These are phyloP conservation scores for Gallirallus australis DNA, from an alignment of 2,797 vertebrate genomes.

Conservation along the genomic window DNA sequence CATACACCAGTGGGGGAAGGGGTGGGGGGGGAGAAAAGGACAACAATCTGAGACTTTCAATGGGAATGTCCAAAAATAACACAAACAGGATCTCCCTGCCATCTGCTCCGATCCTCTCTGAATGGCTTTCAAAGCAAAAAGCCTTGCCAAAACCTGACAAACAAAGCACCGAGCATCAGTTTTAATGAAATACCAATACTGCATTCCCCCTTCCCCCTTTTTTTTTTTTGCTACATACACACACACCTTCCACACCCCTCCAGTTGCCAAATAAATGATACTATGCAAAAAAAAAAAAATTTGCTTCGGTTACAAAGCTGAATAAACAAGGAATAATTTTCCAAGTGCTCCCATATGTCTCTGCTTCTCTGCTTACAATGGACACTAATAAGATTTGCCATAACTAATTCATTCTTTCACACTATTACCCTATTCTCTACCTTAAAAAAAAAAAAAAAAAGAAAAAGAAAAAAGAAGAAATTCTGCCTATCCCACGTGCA, in stretches of 20 bases:
- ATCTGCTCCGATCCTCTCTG: slow-evolving; percentile 50
- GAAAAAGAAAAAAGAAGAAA: neutral
- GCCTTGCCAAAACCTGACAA: slow-evolving; percentile 58
- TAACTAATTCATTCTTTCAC: slow-evolving; percentile 81
- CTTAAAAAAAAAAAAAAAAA: neutral
- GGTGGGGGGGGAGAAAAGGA: neutral
- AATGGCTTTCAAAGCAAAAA: slow-evolving; percentile 69
- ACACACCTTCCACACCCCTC: slow-evolving; percentile 64
- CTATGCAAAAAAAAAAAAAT: slow-evolving; percentile 69
- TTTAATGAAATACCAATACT: slow-evolving; percentile 66
- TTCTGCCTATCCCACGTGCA: neutral
- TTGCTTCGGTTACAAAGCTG: slow-evolving; percentile 68
- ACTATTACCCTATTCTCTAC: slow-evolving; percentile 55
- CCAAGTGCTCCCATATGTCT: slow-evolving; percentile 76
- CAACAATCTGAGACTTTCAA: slow-evolving; percentile 58
- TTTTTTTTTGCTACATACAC: slow-evolving; percentile 20
- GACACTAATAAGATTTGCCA: slow-evolving; percentile 80
- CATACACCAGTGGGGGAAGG: neutral
- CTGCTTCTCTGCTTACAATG: slow-evolving; percentile 73
- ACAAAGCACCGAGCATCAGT: slow-evolving; percentile 58
- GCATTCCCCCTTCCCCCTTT: neutral
- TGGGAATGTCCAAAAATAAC: slow-evolving; percentile 68
- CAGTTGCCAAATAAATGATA: slow-evolving; percentile 78
- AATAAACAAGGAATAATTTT: slow-evolving; percentile 78
- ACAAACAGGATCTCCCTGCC: slow-evolving; percentile 62